Conservation (phyloP, 2,113 vertebrate genomes). For the Ceuthmochares aereus region DNA sequence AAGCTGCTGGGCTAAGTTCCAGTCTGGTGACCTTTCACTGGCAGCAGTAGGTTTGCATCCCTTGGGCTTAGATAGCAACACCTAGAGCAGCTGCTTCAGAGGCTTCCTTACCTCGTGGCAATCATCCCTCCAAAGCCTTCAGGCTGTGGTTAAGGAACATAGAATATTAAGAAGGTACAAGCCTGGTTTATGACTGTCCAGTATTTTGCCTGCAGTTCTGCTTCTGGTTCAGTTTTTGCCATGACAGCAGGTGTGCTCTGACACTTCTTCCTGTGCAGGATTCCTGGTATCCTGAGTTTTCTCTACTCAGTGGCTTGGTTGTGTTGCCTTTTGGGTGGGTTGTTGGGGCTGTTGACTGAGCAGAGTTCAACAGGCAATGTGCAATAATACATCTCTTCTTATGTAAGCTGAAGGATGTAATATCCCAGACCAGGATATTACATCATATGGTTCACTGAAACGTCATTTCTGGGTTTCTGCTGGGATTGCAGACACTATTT, state of each 20-base stretch:
- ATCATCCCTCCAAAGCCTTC: not conserved
- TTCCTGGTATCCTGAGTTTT: not conserved
- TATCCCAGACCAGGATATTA: not conserved
- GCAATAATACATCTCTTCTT: not conserved
- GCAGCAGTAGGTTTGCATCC: not conserved
- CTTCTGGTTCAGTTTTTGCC: slow-evolving; percentile 28
- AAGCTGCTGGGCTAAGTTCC: not conserved
- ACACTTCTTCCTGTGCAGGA: not conserved
- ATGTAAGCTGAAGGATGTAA: not conserved
- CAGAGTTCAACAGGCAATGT: accelerated
- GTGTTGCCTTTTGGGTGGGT: not conserved
- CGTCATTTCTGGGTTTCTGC: not conserved
- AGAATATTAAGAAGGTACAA: not conserved
- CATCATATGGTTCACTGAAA: not conserved
- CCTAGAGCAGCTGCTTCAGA: not conserved
- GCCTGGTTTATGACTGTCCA: not conserved
- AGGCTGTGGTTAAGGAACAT: not conserved
- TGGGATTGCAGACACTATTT: not conserved
- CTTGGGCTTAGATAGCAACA: not conserved
- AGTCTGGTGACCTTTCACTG: slow-evolving; percentile 1
- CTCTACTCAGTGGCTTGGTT: not conserved
- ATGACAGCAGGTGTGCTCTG: not conserved
- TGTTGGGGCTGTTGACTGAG: not conserved
- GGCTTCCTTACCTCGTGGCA: not conserved
- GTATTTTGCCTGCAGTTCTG: not conserved